Evolutionary conservation across 2,888 invertebrate species (phyloP), one percentile per base, ranked within the genome.

Genomic region (Mongoloraphidia duomilia): DNA sequence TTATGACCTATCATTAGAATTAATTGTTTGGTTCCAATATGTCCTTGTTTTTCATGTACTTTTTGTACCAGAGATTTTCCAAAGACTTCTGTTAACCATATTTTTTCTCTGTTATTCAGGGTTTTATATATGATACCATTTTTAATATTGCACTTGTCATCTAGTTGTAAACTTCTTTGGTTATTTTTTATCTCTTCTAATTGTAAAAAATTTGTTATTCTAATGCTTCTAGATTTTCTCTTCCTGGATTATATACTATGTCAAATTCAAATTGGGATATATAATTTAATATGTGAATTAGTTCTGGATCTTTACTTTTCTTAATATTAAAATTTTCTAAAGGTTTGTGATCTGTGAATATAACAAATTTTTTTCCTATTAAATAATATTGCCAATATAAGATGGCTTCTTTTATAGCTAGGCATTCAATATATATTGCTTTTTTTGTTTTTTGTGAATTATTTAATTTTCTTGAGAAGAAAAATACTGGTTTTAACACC

Each of bases 391-490:
- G 56, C 56, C 58, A 55, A 37, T 54, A 56, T 36, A 52, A 37
- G 10, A 54, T 49, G 8, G 53, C 51, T 48, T 58, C 55, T 49
- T 58, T 56, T 10, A 56, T 56, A 2, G 56, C 54, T 11, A 55
- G 13, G 26, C 54, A 52, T 53, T 58, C 56, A n/a, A 57, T 40
- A 35, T 50, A 55, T 11, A 57, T 58, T 3, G 55, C 55, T 52
- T 53, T 53, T 50, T 51, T 47, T 13, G 33, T 52, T 47, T 54
- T 55, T 47, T 56, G 52, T 41, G 35, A 34, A 14, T 54, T 33
- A 3, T 14, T 51, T 26, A 55, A 37, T 50, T 56, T 55, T 43
- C 47, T 38, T 9, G 54, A 55, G 41, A 56, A 56, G 39, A 44
- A 55, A 44, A 51, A 52, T 41, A 55, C 56, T 8, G 56, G 48